Conservation (phyloP, 30 jellyfish, hydroid and myxozoan genomes). For the Aurelia sp. region DNA sequence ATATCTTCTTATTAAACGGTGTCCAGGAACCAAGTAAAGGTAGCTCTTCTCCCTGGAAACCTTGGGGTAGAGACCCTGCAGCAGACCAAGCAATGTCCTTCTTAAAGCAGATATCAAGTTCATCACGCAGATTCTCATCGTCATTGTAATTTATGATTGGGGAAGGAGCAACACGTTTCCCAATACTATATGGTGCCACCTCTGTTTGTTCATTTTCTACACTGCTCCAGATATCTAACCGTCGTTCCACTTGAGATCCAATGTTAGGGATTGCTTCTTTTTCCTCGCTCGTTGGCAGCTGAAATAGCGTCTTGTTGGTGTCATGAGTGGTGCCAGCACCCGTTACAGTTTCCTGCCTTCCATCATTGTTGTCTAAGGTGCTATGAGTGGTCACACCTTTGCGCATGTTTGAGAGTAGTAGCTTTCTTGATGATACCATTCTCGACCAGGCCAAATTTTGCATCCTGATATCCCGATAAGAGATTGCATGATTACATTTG, state of each 20-base stretch:
- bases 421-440: conserved; percentile 20
- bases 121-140: not conserved
- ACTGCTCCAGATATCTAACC: conserved; percentile 12
- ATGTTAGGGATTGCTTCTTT: too few relatives aligned
- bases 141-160: not conserved
- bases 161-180: conserved; percentile 43
- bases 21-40: conserved; percentile 58
- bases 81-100: conserved; percentile 64
- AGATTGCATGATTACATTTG: conserved; percentile 43
- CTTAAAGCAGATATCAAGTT: conserved; percentile 15
- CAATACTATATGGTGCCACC: conserved; percentile 16
- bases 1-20: conserved; percentile 13
- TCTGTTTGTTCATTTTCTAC: conserved; percentile 6
- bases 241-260: too few relatives aligned
- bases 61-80: conserved; percentile 25
- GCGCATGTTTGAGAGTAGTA: not conserved
- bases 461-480: conserved; percentile 35
- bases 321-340: conserved; percentile 62
- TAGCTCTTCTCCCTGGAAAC: not conserved
- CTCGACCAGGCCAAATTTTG: conserved; percentile 51
- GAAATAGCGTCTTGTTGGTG: conserved; percentile 66
- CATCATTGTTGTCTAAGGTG: conserved; percentile 55
- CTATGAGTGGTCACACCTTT: conserved; percentile 55
- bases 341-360: conserved; percentile 43
- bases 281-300: conserved; percentile 11